Evolutionary conservation across 2,888 invertebrate genomes (phyloP).

Genomic region (Ctena decussata): DNA sequence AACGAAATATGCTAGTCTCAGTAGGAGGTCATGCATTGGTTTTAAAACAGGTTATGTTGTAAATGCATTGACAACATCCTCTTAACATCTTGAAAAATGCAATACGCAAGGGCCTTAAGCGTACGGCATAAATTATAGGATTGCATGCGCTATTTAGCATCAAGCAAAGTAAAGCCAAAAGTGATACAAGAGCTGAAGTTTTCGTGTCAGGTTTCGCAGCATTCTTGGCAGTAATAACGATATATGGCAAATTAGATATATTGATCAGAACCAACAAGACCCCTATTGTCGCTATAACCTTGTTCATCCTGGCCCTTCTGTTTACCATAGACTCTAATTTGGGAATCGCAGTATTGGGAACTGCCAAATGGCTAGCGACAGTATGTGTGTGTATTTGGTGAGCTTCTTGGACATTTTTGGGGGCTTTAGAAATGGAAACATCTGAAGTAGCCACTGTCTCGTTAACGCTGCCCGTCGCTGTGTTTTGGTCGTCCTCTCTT

Average conservation of each 20-base stretch:
- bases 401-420: no score
- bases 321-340: no score
- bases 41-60: background rate
- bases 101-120: constrained; percentile 11
- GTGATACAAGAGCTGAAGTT: background rate
- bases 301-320: background rate
- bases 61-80: background rate
- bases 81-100: constrained; percentile 13
- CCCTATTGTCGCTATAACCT: constrained; percentile 28
- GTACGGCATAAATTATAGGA: constrained; percentile 31
- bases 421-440: no score
- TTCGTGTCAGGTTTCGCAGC: background rate
- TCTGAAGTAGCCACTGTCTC: no score
- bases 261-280: constrained; percentile 14
- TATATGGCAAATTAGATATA: constrained; percentile 21
- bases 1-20: no score
- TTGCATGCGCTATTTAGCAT: constrained; percentile 22
- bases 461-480: no score
- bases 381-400: no score
- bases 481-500: no score
- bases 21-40: no score
- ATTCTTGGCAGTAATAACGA: background rate
- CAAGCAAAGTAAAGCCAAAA: constrained; percentile 21
- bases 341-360: no score
- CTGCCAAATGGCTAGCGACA: no score